Conservation (phyloP, 2,888 invertebrate genomes). For the Mongoloraphidia duomilia region DNA sequence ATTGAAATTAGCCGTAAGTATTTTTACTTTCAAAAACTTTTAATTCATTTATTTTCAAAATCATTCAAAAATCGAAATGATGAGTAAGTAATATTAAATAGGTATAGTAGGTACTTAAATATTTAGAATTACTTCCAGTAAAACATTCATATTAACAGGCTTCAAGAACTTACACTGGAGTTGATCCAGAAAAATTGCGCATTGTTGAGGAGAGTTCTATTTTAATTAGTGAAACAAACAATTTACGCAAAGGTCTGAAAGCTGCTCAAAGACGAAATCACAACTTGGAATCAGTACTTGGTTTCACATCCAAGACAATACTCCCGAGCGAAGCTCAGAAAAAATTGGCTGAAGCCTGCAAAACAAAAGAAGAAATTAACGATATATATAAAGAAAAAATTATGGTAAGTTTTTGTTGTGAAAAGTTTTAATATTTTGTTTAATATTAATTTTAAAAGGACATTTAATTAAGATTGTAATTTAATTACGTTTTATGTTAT, state of each 20-base stretch:
- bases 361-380: constrained; percentile 43
- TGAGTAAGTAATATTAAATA: constrained; percentile 28
- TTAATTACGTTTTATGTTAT: too few relatives aligned
- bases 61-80: constrained; percentile 12
- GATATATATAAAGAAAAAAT: constrained; percentile 37
- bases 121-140: constrained; percentile 26
- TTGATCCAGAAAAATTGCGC: constrained; percentile 27
- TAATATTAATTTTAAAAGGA: too few relatives aligned
- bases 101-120: constrained; percentile 11
- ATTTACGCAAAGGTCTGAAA: constrained; percentile 53
- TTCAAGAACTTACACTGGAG: constrained; percentile 21
- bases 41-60: background rate
- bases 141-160: constrained; percentile 21
- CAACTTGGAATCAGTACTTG: constrained; percentile 59
- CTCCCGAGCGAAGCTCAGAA: constrained; percentile 45
- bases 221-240: constrained; percentile 64
- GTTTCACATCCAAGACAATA: constrained; percentile 37
- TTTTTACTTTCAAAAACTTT: background rate
- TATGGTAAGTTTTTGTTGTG: constrained; percentile 25
- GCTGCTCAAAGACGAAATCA: constrained; percentile 46
- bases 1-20: constrained; percentile 28
- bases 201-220: constrained; percentile 56
- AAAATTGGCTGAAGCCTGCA: constrained; percentile 46
- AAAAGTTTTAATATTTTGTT: constrained; percentile 3
- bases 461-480: too few relatives aligned